A percentile compares a stretch with the other conserved stretches of the same genome.
Evolutionary conservation across 2,113 vertebrate species (phyloP).

Genomic region (Pterocles gutturalis): DNA sequence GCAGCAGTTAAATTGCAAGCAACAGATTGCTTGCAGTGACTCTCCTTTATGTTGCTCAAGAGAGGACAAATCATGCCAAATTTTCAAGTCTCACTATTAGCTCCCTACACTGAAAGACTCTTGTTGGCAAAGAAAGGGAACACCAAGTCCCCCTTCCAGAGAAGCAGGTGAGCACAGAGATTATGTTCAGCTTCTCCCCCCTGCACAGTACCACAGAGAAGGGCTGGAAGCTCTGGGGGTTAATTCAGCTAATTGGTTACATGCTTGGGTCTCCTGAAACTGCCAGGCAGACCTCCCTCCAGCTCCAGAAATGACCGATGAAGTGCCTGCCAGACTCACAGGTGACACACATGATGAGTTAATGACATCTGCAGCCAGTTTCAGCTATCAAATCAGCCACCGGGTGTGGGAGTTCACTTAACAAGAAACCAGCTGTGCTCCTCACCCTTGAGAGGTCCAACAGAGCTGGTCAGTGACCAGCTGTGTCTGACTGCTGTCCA

Average conservation of each 20-base stretch:
- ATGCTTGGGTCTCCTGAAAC: neutral
- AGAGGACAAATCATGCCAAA: neutral
- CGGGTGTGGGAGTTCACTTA: neutral
- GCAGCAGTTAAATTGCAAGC: neutral
- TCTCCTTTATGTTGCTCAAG: neutral
- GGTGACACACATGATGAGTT: rapidly evolving
- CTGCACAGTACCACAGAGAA: neutral
- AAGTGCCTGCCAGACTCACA: neutral
- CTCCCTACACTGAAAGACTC: neutral
- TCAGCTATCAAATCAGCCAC: neutral
- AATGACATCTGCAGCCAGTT: rapidly evolving
- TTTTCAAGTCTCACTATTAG: neutral
- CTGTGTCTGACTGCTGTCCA: neutral
- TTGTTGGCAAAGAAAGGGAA: neutral
- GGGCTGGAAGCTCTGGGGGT: neutral
- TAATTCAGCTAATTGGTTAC: neutral
- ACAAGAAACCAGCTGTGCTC: neutral
- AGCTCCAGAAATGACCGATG: neutral
- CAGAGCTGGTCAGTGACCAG: neutral
- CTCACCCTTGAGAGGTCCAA: neutral
- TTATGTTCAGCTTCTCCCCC: neutral
- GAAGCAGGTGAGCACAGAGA: neutral
- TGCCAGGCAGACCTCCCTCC: neutral
- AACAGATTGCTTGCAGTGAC: neutral
- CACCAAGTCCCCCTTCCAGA: neutral